These are phyloP conservation scores for Babyrousa celebensis DNA, from an alignment of 2,797 vertebrate genomes.

Conservation along the genomic window DNA sequence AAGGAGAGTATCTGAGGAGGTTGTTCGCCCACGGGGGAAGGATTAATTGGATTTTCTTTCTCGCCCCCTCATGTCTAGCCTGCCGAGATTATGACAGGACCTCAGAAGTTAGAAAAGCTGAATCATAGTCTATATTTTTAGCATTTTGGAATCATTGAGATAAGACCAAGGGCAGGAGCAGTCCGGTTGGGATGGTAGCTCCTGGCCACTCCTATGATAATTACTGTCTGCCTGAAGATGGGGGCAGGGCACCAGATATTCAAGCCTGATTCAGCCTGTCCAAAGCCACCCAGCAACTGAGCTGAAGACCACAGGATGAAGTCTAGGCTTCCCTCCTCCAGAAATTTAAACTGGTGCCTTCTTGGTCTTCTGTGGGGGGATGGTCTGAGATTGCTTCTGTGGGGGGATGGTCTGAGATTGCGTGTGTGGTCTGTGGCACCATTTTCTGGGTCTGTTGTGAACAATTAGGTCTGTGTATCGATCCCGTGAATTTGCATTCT, in stretches of 20 bases:
- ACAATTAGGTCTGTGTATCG: neutral
- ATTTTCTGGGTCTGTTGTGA: neutral
- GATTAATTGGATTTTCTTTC: conserved; percentile 89
- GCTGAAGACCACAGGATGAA: fast-evolving
- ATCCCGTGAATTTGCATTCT: neutral
- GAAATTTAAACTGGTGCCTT: neutral
- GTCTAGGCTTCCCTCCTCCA: neutral
- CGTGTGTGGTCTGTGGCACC: neutral
- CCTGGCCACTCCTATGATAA: neutral
- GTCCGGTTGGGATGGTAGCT: too few species aligned
- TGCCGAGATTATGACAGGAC: conserved; percentile 85
- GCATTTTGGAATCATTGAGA: neutral
- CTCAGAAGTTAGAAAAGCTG: conserved; percentile 82
- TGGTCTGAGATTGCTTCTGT: neutral
- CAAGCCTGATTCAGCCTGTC: neutral
- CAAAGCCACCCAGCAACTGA: fast-evolving
- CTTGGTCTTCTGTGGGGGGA: fast-evolving
- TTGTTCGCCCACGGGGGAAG: conserved; percentile 87
- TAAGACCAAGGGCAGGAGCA: neutral
- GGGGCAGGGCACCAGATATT: too few species aligned
- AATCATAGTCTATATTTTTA: conserved; percentile 70
- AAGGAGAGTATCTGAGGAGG: conserved; percentile 87
- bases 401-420: neutral
- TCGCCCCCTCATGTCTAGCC: conserved; percentile 76
- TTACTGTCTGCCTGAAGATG: neutral